A percentile compares a stretch with the other conserved stretches of the same genome.
Evolutionary conservation across 2,888 invertebrate genomes (phyloP).

Genomic region (Drosophila paranaensis): DNA sequence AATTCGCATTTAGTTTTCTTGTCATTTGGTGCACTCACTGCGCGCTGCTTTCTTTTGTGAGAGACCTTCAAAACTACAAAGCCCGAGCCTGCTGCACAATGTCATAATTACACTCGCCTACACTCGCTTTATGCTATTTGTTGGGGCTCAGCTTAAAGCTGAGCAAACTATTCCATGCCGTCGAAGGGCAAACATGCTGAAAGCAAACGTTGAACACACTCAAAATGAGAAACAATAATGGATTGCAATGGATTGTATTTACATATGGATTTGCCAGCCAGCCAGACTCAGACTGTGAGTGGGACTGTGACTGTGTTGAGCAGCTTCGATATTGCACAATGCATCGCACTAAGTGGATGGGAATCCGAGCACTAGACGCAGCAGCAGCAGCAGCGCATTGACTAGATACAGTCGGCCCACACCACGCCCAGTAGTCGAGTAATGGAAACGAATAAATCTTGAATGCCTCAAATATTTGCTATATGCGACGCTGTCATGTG

Average conservation of each 20-base stretch:
- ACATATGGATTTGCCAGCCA: conserved; percentile 44
- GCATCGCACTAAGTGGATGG: conserved; percentile 46
- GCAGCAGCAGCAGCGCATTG: conserved; percentile 36
- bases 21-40: neutral
- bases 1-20: conserved; percentile 20
- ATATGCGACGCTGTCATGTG: conserved; percentile 43
- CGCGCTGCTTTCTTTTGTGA: conserved; percentile 15
- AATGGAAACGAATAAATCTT: conserved; percentile 74
- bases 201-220: conserved; percentile 25
- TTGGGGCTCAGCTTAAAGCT: conserved; percentile 44
- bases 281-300: too few relatives aligned
- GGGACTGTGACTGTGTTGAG: neutral
- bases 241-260: conserved; percentile 55
- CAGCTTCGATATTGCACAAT: conserved; percentile 36
- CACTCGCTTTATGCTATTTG: neutral
- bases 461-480: conserved; percentile 72
- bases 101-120: conserved; percentile 52
- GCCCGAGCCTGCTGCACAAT: conserved; percentile 35
- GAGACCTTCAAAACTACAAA: conserved; percentile 44
- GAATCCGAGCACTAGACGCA: conserved; percentile 33
- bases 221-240: conserved; percentile 53
- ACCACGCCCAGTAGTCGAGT: conserved; percentile 15
- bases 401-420: conserved; percentile 27
- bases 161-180: conserved; percentile 34
- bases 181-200: conserved; percentile 39